These are phyloP conservation scores for Toxotes lorentzi DNA, from an alignment of 2,797 vertebrate species.

Conservation along the genomic window DNA sequence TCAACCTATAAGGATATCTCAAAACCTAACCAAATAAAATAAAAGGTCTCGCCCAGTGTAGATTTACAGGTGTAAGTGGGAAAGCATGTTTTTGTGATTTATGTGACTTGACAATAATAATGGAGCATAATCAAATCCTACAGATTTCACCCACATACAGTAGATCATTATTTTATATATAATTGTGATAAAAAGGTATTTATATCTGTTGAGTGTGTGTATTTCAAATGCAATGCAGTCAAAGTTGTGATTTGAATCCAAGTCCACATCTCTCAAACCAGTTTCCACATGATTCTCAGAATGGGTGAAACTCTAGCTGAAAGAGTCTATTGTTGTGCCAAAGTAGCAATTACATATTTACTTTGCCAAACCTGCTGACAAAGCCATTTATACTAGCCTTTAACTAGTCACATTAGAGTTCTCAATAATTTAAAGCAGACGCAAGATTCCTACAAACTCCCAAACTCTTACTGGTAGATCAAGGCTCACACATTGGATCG, in stretches of 20 bases:
- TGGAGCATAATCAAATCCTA: too few species aligned
- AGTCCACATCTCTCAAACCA: background rate
- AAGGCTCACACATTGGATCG: slow-evolving; percentile 9
- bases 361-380: background rate
- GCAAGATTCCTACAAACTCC: background rate
- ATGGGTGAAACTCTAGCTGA: too few species aligned
- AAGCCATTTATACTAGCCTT: background rate
- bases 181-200: too few species aligned
- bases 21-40: background rate
- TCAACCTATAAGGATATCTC: background rate
- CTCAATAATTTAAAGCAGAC: background rate
- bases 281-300: background rate
- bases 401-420: background rate
- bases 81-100: background rate
- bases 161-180: too few species aligned
- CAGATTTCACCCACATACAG: too few species aligned
- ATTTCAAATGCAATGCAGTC: background rate
- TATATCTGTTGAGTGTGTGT: background rate
- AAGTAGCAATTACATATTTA: background rate
- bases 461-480: background rate
- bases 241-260: background rate
- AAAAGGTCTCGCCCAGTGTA: background rate
- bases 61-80: background rate
- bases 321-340: background rate
- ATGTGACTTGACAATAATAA: too few species aligned